Evolutionary conservation across 1,140 invertebrate species (phyloP), one percentile per base, ranked within the genome.

Genomic region (Drosophila seguyi): DNA sequence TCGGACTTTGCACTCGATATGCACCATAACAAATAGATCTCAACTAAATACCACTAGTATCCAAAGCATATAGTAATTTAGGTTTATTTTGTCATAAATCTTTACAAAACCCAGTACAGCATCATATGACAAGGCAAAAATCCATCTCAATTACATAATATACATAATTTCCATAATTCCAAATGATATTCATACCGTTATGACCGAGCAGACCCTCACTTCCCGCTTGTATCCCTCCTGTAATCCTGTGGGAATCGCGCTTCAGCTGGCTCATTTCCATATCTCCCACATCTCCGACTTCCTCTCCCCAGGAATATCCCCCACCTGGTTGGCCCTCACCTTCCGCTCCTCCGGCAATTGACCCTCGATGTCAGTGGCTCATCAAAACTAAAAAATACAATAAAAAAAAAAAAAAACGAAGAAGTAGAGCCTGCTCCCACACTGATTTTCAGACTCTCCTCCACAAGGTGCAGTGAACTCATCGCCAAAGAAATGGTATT

Each of bases 401-500:
- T 52, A 42, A 61, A 75, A 57, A 57, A 34, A 76, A 45, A 42
- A 61, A 75, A 57, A 57, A 22, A 56, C 27, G 48, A 22, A 48
- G 50, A 52, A n/a, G 14, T 22, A 44, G n/a, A 53, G 38, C 73
- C 60, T 39, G 62, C 48, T 71, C 63, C 63, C 74, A 60, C 42
- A 50, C 80, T 27, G 62, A 65, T 55, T 16, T 34, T 13, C 52
- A 22, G 39, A 61, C 20, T 20, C 34, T 20, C 25, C 34, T 44
- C 38, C 10, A 74, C 45, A 60, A 76, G 74, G 74, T 77, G 74
- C 74, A 77, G 47, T 77, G 74, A 77, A 77, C 73, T 45, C 61
- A 22, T 29, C 57, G 29, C 25, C 57, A 22, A 73, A 81, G 66
- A 66, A 86, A 86, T 86, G 66, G 48, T 57, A 82, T 82, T 82